Evolutionary conservation across 2,113 vertebrate species (phyloP), one percentile per base, ranked within the genome.

Genomic region (Sebastes schlegelii): DNA sequence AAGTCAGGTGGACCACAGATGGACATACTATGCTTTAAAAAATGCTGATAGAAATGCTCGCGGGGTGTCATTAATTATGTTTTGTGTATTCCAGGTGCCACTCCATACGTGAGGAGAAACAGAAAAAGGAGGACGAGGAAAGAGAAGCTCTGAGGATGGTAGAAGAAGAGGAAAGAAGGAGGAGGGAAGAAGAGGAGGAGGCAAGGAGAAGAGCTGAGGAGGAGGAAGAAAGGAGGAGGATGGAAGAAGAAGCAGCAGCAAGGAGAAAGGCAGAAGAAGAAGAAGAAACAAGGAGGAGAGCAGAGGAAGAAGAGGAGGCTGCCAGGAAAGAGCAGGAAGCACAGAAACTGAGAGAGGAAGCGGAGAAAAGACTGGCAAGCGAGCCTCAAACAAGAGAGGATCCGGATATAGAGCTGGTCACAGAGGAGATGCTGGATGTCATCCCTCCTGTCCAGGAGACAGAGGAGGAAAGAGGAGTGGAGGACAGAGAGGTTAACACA

Each of bases 71-170:
- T 55, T 26, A 34, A 23, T 73, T 74, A 14, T 78, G 8, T 54
- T 69, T 74, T 85, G 8, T 83, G 2, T 43, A 19, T 61, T 82
- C 26, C 82, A 96, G 95, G 82, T 95, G 92, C 78, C 86, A 86
- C 1, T 92, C 90, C 5, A 86, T 95, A 0, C 93, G 93, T 64
- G 92, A 95, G 64, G 94, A 95, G n/a, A 94, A 85, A 88, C 89
- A 4, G 21, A 91, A 17, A 66, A 88, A 80, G 67, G 89, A 95
- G 34, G 92, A 87, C 2, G 83, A 89, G 34, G 88, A 89, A 58
- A 71, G 68, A 46, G 74, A 85, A 75, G 90, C 78, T 42, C 55
- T 4, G 45, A 86, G 16, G 19, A 80, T 14, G 86, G 92, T 57
- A 81, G 86, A 86, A 42, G 88, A 91, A 46, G 91, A 93, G 26